These are phyloP conservation scores for Lagopus leucura DNA, from an alignment of 2,113 vertebrate species.

Conservation along the genomic window DNA sequence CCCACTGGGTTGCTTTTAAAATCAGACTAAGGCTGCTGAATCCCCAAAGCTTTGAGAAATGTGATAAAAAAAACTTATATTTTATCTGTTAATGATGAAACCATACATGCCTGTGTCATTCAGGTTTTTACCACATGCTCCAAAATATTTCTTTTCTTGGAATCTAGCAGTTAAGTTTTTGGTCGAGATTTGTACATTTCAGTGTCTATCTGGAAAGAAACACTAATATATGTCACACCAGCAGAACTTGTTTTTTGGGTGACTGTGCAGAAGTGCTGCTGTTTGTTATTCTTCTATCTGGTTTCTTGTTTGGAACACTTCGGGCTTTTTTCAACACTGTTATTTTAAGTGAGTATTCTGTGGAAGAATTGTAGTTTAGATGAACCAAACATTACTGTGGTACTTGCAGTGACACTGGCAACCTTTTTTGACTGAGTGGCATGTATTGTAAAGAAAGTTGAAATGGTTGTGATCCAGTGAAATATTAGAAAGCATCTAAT, in stretches of 20 bases:
- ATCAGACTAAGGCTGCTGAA: not conserved
- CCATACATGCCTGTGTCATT: not conserved
- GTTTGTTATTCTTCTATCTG: not conserved
- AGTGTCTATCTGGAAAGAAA: accelerated
- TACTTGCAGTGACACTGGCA: not conserved
- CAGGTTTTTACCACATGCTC: not conserved
- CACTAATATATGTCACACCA: not conserved
- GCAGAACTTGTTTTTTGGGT: not conserved
- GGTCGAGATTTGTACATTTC: not conserved
- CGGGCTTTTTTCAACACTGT: not conserved
- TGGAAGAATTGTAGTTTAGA: not conserved
- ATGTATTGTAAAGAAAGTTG: not conserved
- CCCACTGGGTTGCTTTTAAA: not conserved
- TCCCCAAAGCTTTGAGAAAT: not conserved
- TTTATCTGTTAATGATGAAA: not conserved
- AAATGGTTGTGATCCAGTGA: not conserved
- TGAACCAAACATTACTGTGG: not conserved
- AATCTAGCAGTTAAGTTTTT: not conserved
- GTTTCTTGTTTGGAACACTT: not conserved
- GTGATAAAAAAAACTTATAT: not conserved
- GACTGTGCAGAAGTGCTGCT: not conserved
- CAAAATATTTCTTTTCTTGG: not conserved
- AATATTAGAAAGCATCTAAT: not conserved
- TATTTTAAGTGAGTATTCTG: not conserved
- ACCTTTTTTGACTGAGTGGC: not conserved